Evolutionary conservation across 2,113 vertebrate species (phyloP), one percentile per base, ranked within the genome.

Genomic region (Solea senegalensis): DNA sequence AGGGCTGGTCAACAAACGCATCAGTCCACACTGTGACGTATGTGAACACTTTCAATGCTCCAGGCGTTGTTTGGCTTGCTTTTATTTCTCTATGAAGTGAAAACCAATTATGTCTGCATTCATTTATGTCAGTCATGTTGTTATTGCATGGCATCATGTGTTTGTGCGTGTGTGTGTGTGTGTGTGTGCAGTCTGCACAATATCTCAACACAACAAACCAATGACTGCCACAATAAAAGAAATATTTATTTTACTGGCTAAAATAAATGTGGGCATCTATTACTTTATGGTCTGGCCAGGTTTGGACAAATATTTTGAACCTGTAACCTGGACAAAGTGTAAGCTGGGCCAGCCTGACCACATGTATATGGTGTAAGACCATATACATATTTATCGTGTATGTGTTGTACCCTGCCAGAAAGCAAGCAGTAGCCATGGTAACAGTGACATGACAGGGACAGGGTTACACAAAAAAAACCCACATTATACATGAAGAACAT

Each of bases 1-100:
- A 21, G 21, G 57, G 21, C 65, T 40, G 50, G 58, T 56, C 64
- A 70, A 72, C 48, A 11, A 70, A 62, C 56, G 34, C 54, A 75
- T 65, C 45, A 51, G 66, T 57, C 59, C 39, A 12, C 43, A 45
- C 34, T 34, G 59, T 50, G 43, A 55, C n/a, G 53, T 7, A 15
- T 26, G 40, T 8, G 26, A 62, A 3, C 14, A 46, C 26, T 7
- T 54, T 34, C 27, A 28, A 28, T 12, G 9, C 46, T 72, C 44
- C 12, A 63, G 21, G n/a, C n/a, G n/a, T n/a, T n/a, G n/a, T n/a
- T n/a, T n/a, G n/a, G n/a, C n/a, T n/a, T n/a, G n/a, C 27, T 39
- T 59, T 69, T 34, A 54, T 69, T 49, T 49, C 55, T 34, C 28
- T 8, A 34, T 8, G 10, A 5, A 34, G 13, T 14, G 1, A 14